Base-by-base conservation (phyloP, 1,140 invertebrate genomes). In the Drosophila azteca region DNA sequence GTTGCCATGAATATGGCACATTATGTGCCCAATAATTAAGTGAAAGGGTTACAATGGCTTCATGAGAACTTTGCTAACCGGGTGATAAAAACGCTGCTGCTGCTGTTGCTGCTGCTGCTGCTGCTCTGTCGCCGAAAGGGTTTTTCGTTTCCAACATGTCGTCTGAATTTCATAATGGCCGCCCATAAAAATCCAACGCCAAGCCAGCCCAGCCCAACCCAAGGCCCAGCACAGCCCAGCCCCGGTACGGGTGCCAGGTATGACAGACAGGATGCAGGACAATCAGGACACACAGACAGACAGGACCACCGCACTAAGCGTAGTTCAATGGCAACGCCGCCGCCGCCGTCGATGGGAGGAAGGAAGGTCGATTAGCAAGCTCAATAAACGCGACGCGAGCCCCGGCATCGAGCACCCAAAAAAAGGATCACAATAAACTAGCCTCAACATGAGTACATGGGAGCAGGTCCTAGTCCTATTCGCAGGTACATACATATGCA, bases 11-110 rank as follows among this genome's bases (percentile, higher is more conserved):
- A 83, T 81, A 87, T 84, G 68, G 78, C 69, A 85, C 79, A 87
- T 87, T 77, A 87, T 87, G 83, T 88, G 66, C 83, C 83, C 79
- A 87, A 87, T 87, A 87, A 87, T 87, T 89, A 87, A 87, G 83
- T 87, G 79, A 87, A 87, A 87, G 83, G 83, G 83, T 88, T 88
- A 87, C 83, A 87, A 87, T 83, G 83, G 64, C 71, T 88, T 83
- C 79, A 87, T 87, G 79, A 87, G 79, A 87, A 87, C 83, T 83
- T 76, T 49, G 62, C 79, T 73, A 79, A 77, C 75, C 83, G 83
- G 83, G 83, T 82, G 78, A 87, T 87, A 81, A 81, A 85, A 79
- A 61, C 54, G 3, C 59, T 43, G 57, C 52, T 60, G 29, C 29
- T 8, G 35, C 35, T 4, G 35, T 9, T 9, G 61, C 31, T 54